Evolutionary conservation across 2,888 invertebrate genomes (phyloP), one percentile per base, ranked within the genome.

Genomic region (Aspidiotus destructor): DNA sequence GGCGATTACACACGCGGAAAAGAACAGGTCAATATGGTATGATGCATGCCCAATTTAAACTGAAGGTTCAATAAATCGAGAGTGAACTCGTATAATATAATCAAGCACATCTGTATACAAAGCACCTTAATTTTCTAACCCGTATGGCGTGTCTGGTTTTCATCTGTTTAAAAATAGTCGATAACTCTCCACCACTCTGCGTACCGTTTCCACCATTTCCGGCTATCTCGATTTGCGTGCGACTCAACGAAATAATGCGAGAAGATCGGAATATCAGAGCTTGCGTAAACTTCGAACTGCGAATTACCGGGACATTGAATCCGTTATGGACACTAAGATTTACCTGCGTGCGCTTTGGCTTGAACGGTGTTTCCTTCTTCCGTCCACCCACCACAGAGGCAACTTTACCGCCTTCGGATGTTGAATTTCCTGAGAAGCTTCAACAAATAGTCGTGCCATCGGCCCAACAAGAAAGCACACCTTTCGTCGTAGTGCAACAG

Each of bases 241-340:
- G 60, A 41, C 13, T 68, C 41, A 68, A 57, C 40, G 28, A 68
- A 16, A 61, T 68, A 13, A 42, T 17, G 54, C 28, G 41, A 48
- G 68, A 68, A 15, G 61, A 54, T 41, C 15, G 60, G 11, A 68
- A 68, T 41, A 61, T 68, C 28, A 60, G 55, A 61, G 68, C 61
- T n/a, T 68, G 68, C 44, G 54, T 68, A 16, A 48, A 68, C 61
- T 68, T 68, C 41, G 68, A 68, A 52, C 16, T 68, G 48, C 53
- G 61, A 53, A 68, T 68, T n/a, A 68, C 68, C 28, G 61, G 61
- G 7, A 61, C 55, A 7, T 28, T 54, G 17, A 40, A 17, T 54
- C 61, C 68, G 16, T 53, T 68, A 42, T 68, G 68, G 68, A 68
- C 53, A 17, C 54, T 68, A 42, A 54, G 54, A 17, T 68, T 68